A percentile compares a stretch with the other conserved stretches of the same genome.
Conservation (phyloP, 2,888 invertebrate species). For the Troides helena region DNA sequence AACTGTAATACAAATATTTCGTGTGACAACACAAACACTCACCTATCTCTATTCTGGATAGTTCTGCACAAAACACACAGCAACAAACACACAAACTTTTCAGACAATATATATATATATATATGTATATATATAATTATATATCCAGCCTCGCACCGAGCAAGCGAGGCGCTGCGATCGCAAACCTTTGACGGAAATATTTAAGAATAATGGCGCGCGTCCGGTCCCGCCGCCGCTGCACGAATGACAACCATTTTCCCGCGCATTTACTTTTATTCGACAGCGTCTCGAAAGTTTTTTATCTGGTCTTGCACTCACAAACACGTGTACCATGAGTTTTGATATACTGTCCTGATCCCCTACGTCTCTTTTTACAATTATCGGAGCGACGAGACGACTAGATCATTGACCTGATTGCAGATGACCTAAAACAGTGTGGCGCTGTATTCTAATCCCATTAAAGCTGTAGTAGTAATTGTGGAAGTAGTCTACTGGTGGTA, state of each 20-base stretch:
- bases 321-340: slow-evolving; percentile 20
- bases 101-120: background rate
- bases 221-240: slow-evolving; percentile 34
- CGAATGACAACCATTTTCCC: slow-evolving; percentile 46
- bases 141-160: slow-evolving; percentile 15
- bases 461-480: too few species aligned
- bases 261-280: slow-evolving; percentile 48
- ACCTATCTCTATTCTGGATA: slow-evolving; percentile 19
- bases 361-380: too few species aligned
- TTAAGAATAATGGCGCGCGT: slow-evolving; percentile 32
- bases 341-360: slow-evolving; percentile 6
- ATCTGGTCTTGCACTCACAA: slow-evolving; percentile 19
- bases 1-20: too few species aligned
- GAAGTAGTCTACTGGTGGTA: too few species aligned
- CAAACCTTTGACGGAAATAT: slow-evolving; percentile 11
- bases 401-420: too few species aligned
- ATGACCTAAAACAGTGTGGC: too few species aligned
- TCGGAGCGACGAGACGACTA: too few species aligned
- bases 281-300: slow-evolving; percentile 37
- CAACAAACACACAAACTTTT: slow-evolving; percentile 11
- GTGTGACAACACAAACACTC: slow-evolving; percentile 4
- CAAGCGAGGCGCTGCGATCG: slow-evolving; percentile 11
- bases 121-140: too few species aligned
- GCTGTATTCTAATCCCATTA: too few species aligned
- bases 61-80: slow-evolving; percentile 15